These are phyloP conservation scores for Drosophila rellima DNA, from an alignment of 2,888 invertebrate genomes.

Conservation along the genomic window DNA sequence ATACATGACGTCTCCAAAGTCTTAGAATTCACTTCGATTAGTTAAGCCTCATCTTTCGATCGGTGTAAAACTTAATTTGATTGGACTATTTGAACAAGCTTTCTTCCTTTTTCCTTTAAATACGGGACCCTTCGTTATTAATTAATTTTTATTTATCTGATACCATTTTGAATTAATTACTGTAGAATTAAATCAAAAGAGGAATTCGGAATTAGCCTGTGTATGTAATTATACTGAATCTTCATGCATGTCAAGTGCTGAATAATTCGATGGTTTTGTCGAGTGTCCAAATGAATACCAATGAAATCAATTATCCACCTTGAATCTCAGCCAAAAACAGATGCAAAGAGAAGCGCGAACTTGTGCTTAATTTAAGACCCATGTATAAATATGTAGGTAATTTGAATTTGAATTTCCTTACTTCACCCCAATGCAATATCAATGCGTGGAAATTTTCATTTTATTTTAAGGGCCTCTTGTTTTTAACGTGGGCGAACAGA, in stretches of 20 bases:
- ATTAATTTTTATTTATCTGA: neutral
- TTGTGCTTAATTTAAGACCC: constrained; percentile 40
- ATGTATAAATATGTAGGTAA: constrained; percentile 25
- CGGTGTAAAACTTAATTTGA: no score
- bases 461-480: constrained; percentile 10
- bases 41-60: no score
- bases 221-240: constrained; percentile 22
- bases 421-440: constrained; percentile 33
- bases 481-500: constrained; percentile 11
- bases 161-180: neutral
- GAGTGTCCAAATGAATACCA: constrained; percentile 60
- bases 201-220: neutral
- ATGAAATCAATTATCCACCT: constrained; percentile 61
- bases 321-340: constrained; percentile 17
- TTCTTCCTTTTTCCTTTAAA: no score
- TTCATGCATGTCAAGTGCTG: neutral
- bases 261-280: constrained; percentile 32
- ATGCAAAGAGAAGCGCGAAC: constrained; percentile 2
- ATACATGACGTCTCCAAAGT: no score
- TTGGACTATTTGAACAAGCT: no score
- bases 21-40: no score
- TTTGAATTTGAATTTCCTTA: constrained; percentile 12
- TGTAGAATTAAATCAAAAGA: neutral
- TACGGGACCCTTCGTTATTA: no score
- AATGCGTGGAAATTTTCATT: constrained; percentile 41